Base-by-base conservation (phyloP, 1,140 invertebrate species). In the Geopemphigus sp. region DNA sequence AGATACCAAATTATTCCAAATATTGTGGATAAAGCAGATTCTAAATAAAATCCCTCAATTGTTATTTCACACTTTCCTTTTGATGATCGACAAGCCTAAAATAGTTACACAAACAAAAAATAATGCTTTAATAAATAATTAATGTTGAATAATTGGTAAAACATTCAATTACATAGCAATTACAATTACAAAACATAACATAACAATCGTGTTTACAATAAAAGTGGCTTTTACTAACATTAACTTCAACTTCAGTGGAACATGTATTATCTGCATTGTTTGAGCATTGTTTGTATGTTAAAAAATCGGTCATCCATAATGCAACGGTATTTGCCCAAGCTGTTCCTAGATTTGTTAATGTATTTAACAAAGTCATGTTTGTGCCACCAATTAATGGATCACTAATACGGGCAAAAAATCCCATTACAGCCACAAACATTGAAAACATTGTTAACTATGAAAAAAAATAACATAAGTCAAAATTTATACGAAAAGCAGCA, bases 331-430 rank as follows among this genome's bases (percentile, higher is more conserved):
- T 90, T 1, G 97, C 96, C 97, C 97, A 99, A 84, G 98, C 98
- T 14, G 95, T 95, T 39, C 98, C 98, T 45, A 99, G 88, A 88
- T 99, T 99, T 47, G 91, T 91, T 12, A 99, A 86, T 0, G 98
- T 99, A 84, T 99, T 99, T 3, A 99, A 88, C 61, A 99, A 88
- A 1, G 98, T 99, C 98, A 99, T 99, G 85, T 99, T 99, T 0
- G 98, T 99, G 29, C 98, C 98, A 24, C 98, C 98, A 11, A 99
- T 95, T 1, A 90, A 87, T 1, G 95, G 95, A 86, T 98, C 97
- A 83, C 95, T 96, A 29, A 98, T 90, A 84, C 90, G 90, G 0
- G 90, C 94, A 85, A 93, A 93, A 85, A 96, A 95, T 72, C 89
- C 91, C 93, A 94, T 95, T 80, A 87, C 85, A n/a, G 91, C 88